Evolutionary conservation across 2,888 invertebrate genomes (phyloP), one percentile per base, ranked within the genome.

Genomic region (Tuberolachnus salignus): DNA sequence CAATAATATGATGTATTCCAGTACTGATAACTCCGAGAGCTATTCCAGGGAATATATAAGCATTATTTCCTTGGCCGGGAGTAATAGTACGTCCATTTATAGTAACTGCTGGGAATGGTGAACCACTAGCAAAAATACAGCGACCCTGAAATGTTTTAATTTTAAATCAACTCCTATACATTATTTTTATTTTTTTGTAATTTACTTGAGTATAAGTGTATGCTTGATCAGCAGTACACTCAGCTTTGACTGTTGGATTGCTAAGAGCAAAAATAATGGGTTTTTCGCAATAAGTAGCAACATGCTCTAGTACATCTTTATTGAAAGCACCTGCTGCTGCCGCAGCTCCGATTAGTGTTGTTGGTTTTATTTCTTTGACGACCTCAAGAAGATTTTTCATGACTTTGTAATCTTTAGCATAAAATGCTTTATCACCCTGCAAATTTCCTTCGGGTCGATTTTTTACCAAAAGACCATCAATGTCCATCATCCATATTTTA

Each of bases 21-120:
- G 96, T 94, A 19, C 92, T 91, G 82, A 98, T 94, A 11, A 96
- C 94, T 11, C 97, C 99, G 23, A 99, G 89, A 13, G 97, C 97
- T 75, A 97, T 88, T 8, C 98, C 99, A 0, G 98, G 98, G 88
- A 96, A 97, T 84, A 98, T 97, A 86, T 98, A 98, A 0, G 97
- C 94, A 86, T 98, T 98, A 87, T 97, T 98, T 81, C 98, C 98
- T 86, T 99, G 99, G 0, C 99, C 98, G 0, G 98, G 94, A 82
- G 91, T 89, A 86, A 88, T 96, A 6, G 91, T 91, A 85, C 92
- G 92, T 23, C 94, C 95, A 78, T 91, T 89, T 83, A 91, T 88
- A 16, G 89, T 88, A 3, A 96, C 95, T 3, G 94, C 91, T 19
- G 92, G 92, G 88, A 99, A 99, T 0, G 98, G 98, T 44, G 97